Conservation (phyloP, 1,140 invertebrate species). For the Listronotus bonariensis region DNA sequence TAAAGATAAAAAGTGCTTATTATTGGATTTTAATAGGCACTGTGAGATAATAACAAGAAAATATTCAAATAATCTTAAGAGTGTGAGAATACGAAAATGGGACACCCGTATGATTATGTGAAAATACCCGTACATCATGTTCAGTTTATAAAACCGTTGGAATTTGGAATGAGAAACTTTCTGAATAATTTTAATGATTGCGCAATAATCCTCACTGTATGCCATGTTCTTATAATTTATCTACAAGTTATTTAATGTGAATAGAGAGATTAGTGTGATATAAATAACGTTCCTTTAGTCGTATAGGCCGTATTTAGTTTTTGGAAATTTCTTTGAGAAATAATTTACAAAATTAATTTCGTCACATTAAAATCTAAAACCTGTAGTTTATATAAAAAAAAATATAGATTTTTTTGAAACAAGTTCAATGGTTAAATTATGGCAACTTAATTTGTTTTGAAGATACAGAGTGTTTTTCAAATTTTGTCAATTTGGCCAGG, state of each 20-base stretch:
- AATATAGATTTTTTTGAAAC: no score
- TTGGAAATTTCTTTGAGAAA: no score
- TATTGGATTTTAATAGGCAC: background rate
- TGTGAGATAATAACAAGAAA: slow-evolving; percentile 12
- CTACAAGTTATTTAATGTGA: background rate
- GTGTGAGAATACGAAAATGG: slow-evolving; percentile 13
- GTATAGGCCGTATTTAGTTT: no score
- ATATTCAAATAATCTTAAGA: slow-evolving; percentile 17
- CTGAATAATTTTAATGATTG: slow-evolving; percentile 32
- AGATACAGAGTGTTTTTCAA: no score
- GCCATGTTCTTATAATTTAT: slow-evolving; percentile 6
- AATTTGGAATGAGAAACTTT: slow-evolving; percentile 30
- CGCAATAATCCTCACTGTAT: slow-evolving; percentile 19
- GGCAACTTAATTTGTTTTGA: no score
- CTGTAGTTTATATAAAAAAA: no score
- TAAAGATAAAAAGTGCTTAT: no score
- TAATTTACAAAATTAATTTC: no score
- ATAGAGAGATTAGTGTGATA: background rate
- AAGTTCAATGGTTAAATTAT: no score
- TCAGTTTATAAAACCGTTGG: slow-evolving; percentile 15
- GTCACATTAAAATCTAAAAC: no score
- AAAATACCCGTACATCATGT: slow-evolving; percentile 28
- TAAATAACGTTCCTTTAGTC: no score
- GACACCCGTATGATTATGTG: slow-evolving; percentile 19
- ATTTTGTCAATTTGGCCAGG: no score